These are phyloP conservation scores for Watsonalla binaria DNA, from an alignment of 2,888 invertebrate genomes.

Conservation along the genomic window DNA sequence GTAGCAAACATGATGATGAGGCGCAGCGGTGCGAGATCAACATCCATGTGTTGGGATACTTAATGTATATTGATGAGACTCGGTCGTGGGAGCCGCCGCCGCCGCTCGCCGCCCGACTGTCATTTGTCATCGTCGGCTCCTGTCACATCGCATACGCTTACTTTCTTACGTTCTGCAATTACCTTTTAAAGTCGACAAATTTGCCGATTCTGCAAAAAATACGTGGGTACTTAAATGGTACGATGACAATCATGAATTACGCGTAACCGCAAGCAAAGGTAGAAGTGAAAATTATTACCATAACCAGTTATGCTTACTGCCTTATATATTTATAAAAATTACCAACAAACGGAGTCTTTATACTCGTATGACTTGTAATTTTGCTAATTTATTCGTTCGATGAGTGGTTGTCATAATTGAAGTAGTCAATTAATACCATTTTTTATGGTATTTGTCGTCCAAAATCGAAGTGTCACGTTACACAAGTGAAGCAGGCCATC, in stretches of 20 bases:
- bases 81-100: constrained; percentile 59
- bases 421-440: constrained; percentile 25
- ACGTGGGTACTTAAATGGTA: constrained; percentile 27
- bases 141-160: constrained; percentile 61
- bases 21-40: constrained; percentile 16
- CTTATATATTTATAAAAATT: background rate
- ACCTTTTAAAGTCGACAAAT: constrained; percentile 62
- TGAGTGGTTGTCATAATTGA: constrained; percentile 17
- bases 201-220: constrained; percentile 55
- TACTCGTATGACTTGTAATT: background rate
- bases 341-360: background rate
- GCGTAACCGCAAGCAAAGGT: constrained; percentile 12
- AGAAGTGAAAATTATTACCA: constrained; percentile 12
- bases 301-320: constrained; percentile 5
- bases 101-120: constrained; percentile 37
- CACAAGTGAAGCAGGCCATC: constrained; percentile 41
- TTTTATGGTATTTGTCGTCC: constrained; percentile 19
- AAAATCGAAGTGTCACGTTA: constrained; percentile 46
- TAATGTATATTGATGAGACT: constrained; percentile 62
- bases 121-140: constrained; percentile 72
- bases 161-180: constrained; percentile 69
- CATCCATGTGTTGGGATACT: constrained; percentile 25
- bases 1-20: constrained; percentile 23
- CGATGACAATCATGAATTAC: constrained; percentile 41
- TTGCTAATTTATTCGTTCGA: background rate